Conservation (phyloP, 2,888 invertebrate genomes). For the Mycalesis mineus region DNA sequence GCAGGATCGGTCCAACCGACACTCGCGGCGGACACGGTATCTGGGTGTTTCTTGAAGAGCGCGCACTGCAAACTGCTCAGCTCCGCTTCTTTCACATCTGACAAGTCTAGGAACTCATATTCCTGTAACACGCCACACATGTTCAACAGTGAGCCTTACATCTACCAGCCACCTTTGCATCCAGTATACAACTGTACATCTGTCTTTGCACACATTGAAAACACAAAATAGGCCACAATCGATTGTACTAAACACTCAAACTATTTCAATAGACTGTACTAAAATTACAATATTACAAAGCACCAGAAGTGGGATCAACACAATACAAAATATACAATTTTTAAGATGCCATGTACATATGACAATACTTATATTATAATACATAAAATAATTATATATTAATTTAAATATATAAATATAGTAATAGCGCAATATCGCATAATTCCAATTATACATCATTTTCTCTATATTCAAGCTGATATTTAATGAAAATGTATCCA, state of each 20-base stretch:
- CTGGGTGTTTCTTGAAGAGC: constrained; percentile 65
- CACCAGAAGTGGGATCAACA: no score
- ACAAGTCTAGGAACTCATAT: constrained; percentile 86
- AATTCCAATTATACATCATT: no score
- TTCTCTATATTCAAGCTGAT: no score
- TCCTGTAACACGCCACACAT: constrained; percentile 71
- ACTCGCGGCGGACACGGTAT: constrained; percentile 47
- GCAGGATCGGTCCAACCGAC: constrained; percentile 56
- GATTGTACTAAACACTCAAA: no score
- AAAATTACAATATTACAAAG: no score
- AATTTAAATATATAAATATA: no score
- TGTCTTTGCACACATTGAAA: constrained; percentile 16
- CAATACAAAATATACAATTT: no score
- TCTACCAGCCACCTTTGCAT: constrained; percentile 28
- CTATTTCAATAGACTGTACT: no score
- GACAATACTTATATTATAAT: not conserved
- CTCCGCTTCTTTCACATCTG: constrained; percentile 84
- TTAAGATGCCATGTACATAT: not conserved
- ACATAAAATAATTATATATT: no score
- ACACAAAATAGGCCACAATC: not conserved
- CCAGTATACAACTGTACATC: constrained; percentile 7
- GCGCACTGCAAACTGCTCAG: constrained; percentile 80
- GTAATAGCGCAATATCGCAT: no score
- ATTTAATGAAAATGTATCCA: no score
- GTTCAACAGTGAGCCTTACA: constrained; percentile 35